Evolutionary conservation across 1,140 invertebrate species (phyloP).

Genomic region (Ruditapes philippinarum): DNA sequence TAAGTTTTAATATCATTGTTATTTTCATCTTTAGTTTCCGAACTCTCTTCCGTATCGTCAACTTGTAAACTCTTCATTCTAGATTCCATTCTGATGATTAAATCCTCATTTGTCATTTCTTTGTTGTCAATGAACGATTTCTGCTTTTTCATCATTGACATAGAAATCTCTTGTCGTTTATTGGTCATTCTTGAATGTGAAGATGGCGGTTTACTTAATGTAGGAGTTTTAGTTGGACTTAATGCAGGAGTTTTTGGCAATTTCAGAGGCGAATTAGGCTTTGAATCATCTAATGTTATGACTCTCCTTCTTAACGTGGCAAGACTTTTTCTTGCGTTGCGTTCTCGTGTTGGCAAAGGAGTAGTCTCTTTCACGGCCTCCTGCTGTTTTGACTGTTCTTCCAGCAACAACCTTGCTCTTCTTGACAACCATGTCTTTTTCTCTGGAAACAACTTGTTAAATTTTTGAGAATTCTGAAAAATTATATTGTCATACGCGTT

Average conservation of each 20-base stretch:
- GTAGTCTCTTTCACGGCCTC: background rate
- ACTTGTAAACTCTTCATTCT: background rate
- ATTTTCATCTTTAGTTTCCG: background rate
- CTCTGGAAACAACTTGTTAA: constrained; percentile 48
- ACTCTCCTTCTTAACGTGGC: constrained; percentile 29
- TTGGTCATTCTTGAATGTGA: background rate
- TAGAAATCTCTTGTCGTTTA: constrained; percentile 49
- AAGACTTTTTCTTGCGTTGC: constrained; percentile 14
- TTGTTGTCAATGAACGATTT: constrained; percentile 39
- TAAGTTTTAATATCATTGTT: background rate
- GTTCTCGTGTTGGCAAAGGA: background rate
- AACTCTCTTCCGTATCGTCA: background rate
- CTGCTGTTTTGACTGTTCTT: background rate
- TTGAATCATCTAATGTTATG: constrained; percentile 56
- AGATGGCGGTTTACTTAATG: constrained; percentile 32
- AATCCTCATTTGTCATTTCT: constrained; percentile 12
- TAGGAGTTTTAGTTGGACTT: constrained; percentile 35
- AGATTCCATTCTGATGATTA: background rate
- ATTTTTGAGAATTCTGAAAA: constrained; percentile 9
- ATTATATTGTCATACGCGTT: constrained; percentile 50
- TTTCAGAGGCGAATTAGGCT: constrained; percentile 32
- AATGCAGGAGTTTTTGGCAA: background rate
- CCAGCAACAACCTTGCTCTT: background rate
- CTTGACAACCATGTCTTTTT: constrained; percentile 30
- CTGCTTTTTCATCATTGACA: constrained; percentile 61